Percentiles rank a stretch among this genome's conserved stretches.
These are phyloP conservation scores for Zaprionus obscuricornis DNA, from an alignment of 2,888 invertebrate genomes.

Conservation along the genomic window DNA sequence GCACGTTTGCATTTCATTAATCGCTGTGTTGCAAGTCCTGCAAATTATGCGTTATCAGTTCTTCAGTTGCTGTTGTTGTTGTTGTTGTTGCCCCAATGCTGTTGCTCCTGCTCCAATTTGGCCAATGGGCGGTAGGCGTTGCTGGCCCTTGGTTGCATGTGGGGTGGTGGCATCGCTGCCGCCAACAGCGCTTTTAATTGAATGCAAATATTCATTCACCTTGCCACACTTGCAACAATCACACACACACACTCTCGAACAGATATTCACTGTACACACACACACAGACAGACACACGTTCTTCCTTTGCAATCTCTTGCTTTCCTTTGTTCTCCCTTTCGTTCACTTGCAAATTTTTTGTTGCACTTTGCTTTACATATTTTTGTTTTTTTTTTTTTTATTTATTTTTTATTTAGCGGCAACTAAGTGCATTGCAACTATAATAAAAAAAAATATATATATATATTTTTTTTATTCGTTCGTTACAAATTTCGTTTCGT, in stretches of 20 bases:
- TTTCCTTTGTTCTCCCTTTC: not conserved
- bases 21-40: constrained; percentile 11
- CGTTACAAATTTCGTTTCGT: no score
- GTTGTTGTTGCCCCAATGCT: constrained; percentile 23
- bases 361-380: no score
- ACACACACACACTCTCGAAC: constrained; percentile 3
- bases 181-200: constrained; percentile 60
- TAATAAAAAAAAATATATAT: no score
- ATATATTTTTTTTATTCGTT: no score
- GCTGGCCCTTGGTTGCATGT: constrained; percentile 45
- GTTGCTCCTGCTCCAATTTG: constrained; percentile 19
- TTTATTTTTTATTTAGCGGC: no score
- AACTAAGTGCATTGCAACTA: no score
- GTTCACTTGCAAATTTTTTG: not conserved
- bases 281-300: not conserved
- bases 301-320: not conserved
- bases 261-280: not conserved
- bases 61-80: constrained; percentile 5
- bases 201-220: constrained; percentile 63
- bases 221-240: constrained; percentile 21
- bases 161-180: constrained; percentile 62
- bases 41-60: constrained; percentile 46
- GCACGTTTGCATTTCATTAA: constrained; percentile 60
- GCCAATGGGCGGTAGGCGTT: constrained; percentile 23
- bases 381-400: no score